Evolutionary conservation across 2,113 vertebrate species (phyloP).

Genomic region (Corythaixoides concolor): DNA sequence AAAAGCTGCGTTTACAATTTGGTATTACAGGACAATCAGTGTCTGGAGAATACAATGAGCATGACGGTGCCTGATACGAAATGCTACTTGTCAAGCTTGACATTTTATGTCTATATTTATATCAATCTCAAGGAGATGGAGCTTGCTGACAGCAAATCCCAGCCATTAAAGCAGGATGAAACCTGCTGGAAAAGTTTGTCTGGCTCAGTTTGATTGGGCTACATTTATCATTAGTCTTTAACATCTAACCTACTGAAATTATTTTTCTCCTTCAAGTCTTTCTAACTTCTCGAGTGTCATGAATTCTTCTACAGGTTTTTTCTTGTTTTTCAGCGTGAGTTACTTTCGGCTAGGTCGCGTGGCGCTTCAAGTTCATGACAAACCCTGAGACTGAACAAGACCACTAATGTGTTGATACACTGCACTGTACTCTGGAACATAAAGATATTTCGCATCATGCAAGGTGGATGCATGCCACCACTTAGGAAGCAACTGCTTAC

Average conservation of each 20-base stretch:
- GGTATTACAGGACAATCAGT: not conserved
- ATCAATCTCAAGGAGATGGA: not conserved
- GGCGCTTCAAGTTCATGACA: not conserved
- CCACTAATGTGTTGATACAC: not conserved
- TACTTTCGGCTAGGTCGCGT: not conserved
- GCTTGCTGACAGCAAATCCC: constrained; percentile 26
- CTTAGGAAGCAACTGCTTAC: not conserved
- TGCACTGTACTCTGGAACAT: not conserved
- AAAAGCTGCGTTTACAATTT: not conserved
- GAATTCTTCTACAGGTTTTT: not conserved
- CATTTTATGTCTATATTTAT: constrained; percentile 32
- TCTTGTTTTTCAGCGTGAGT: not conserved
- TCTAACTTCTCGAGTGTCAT: not conserved
- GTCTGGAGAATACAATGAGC: not conserved
- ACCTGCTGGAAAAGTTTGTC: not conserved
- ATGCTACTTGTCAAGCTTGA: constrained; percentile 15
- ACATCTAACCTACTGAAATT: not conserved
- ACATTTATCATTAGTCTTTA: not conserved
- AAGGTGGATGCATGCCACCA: no score
- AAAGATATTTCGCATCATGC: not conserved
- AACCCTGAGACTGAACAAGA: not conserved
- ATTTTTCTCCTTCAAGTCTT: not conserved
- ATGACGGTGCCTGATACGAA: not conserved
- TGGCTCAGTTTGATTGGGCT: not conserved
- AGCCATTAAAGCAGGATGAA: constrained; percentile 2